Evolutionary conservation across 2,113 vertebrate species (phyloP).

Genomic region (Neolamprologus falcicula): DNA sequence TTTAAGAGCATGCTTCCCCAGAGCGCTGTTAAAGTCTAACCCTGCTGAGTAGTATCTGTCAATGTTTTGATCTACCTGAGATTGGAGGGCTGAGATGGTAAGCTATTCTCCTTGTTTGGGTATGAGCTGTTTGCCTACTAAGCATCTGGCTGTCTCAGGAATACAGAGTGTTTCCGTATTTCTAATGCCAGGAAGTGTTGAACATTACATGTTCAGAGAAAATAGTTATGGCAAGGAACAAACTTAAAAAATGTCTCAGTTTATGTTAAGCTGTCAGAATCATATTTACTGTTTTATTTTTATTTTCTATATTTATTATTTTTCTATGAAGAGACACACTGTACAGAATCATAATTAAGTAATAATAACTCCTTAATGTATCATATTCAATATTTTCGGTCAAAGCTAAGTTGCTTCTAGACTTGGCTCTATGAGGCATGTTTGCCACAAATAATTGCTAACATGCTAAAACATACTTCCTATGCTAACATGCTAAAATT

Average conservation of each 20-base stretch:
- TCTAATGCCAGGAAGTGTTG: neutral
- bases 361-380: neutral
- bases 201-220: neutral
- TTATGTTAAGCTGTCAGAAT: neutral
- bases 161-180: neutral
- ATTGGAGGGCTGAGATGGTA: neutral
- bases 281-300: neutral
- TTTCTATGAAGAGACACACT: neutral
- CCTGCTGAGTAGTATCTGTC: neutral
- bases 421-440: neutral
- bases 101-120: neutral
- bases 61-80: neutral
- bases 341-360: neutral
- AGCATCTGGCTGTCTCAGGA: neutral
- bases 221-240: neutral
- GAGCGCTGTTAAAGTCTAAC: neutral
- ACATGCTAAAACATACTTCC: neutral
- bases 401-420: neutral
- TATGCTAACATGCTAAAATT: neutral
- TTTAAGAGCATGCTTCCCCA: neutral
- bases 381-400: neutral
- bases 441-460: neutral
- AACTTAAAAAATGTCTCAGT: neutral
- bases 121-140: neutral
- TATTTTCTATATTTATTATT: neutral